A percentile compares a stretch with the other conserved stretches of the same genome.
phyloP scores from a whole-genome alignment of 1,140 invertebrate genomes.

The Penaeus chinensis region DNA sequence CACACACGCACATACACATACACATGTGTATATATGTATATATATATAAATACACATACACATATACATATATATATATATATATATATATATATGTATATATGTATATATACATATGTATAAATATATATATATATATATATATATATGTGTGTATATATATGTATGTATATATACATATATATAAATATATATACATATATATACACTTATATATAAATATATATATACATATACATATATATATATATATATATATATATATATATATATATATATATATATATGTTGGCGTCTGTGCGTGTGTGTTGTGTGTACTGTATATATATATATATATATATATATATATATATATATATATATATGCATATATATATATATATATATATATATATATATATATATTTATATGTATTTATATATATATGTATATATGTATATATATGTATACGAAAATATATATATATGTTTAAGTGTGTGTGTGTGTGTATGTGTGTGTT shows the following conservation, averaged over 20 bases:
- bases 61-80: conserved; percentile 21
- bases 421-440: too few species aligned
- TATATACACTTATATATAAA: neutral
- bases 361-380: too few species aligned
- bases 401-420: too few species aligned
- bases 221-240: neutral
- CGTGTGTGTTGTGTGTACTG: neutral
- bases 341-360: neutral
- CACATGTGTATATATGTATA: neutral
- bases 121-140: conserved; percentile 23
- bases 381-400: neutral
- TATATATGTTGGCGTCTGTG: neutral
- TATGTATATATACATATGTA: neutral
- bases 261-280: neutral
- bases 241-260: neutral
- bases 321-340: neutral
- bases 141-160: conserved; percentile 38
- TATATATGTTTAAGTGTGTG: neutral
- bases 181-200: conserved; percentile 37
- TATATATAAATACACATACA: conserved; percentile 15
- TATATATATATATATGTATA: conserved; percentile 3
- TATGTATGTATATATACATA: conserved; percentile 36
- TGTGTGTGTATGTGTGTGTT: neutral
- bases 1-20: too few species aligned
- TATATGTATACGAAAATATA: neutral